Percentiles rank a stretch among this genome's conserved stretches.
Evolutionary conservation across 2,113 vertebrate genomes (phyloP).

Genomic region (Condylura cristata): DNA sequence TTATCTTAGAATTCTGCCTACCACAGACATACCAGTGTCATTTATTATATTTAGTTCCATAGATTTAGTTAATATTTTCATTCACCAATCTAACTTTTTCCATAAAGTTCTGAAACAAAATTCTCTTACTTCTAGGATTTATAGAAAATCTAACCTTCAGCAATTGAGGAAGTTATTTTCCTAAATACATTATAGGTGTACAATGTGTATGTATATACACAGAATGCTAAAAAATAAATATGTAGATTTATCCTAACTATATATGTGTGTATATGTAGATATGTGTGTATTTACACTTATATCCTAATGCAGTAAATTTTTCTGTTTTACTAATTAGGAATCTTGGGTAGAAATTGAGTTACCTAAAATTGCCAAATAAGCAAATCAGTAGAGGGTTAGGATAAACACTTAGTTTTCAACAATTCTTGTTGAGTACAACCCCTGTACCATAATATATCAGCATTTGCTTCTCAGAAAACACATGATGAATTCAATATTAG

Average conservation of each 20-base stretch:
- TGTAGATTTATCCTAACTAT: neutral
- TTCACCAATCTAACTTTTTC: neutral
- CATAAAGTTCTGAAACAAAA: conserved; percentile 9
- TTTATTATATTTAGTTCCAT: neutral
- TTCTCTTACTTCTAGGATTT: neutral
- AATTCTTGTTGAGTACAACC: conserved; percentile 32
- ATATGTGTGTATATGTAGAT: too few species aligned
- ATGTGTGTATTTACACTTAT: neutral
- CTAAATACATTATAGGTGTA: neutral
- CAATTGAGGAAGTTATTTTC: neutral
- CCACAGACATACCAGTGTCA: neutral
- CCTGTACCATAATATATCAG: neutral
- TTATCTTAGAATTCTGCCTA: neutral
- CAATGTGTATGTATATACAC: neutral
- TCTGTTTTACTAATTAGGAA: conserved; percentile 9
- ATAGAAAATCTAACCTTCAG: neutral
- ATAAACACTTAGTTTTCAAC: neutral
- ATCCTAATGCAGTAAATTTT: neutral
- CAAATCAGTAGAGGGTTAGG: neutral
- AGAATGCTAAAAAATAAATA: neutral
- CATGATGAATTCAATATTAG: neutral
- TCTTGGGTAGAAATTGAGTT: conserved; percentile 29
- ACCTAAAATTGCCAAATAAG: conserved; percentile 12
- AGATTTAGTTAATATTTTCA: neutral
- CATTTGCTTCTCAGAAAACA: conserved; percentile 49